These are phyloP conservation scores for Xerus rutilus DNA, from an alignment of 2,797 vertebrate genomes.

Conservation along the genomic window DNA sequence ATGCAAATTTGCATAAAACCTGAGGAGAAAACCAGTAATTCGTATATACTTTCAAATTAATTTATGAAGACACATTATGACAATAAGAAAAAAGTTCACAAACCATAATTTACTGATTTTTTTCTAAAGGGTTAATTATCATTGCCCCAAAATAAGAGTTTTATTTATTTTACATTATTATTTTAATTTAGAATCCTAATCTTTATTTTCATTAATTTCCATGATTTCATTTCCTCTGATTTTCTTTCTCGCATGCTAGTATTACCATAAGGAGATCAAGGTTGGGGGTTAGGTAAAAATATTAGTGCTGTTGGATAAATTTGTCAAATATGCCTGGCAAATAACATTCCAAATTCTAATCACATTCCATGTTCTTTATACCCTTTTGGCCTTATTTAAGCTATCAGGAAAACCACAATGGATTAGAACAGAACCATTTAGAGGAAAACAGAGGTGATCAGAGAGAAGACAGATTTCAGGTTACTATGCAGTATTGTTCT, in stretches of 20 bases:
- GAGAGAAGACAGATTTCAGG: background rate
- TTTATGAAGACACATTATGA: background rate
- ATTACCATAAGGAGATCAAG: background rate
- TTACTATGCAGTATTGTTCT: background rate
- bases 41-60: constrained; percentile 64
- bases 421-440: background rate
- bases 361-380: background rate
- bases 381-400: background rate
- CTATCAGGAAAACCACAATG: background rate
- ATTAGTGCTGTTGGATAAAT: background rate
- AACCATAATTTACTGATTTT: background rate
- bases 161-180: background rate
- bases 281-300: background rate
- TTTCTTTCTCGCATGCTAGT: background rate
- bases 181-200: background rate
- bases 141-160: background rate
- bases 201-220: background rate
- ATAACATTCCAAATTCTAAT: background rate
- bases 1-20: constrained; percentile 53
- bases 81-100: constrained; percentile 35
- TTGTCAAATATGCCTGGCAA: background rate
- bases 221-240: background rate
- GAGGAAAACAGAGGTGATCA: too few relatives aligned
- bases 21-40: constrained; percentile 6
- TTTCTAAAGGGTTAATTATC: background rate